Conservation (phyloP, 2,888 invertebrate genomes). For the Drosophila lacicola region DNA sequence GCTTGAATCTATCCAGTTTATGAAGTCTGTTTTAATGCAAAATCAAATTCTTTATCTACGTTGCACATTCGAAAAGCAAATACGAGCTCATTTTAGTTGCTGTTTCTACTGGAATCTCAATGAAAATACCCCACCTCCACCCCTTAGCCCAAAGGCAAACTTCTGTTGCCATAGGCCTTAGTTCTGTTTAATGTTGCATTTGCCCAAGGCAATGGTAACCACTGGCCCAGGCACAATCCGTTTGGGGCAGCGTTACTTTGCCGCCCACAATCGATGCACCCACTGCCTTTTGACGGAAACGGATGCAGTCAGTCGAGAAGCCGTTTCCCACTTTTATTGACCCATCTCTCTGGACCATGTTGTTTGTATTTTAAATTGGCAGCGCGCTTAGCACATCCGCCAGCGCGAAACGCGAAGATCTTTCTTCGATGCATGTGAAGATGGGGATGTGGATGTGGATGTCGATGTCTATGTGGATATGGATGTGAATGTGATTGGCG, state of each 20-base stretch:
- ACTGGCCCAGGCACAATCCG: constrained; percentile 17
- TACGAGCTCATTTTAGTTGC: too few species aligned
- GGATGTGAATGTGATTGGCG: constrained; percentile 21
- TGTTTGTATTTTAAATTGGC: constrained; percentile 81
- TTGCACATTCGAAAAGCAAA: too few species aligned
- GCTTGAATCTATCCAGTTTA: too few species aligned
- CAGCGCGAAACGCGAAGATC: constrained; percentile 31
- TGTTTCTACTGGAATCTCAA: too few species aligned
- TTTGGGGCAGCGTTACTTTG: not conserved
- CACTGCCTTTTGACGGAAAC: constrained; percentile 58
- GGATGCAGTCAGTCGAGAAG: constrained; percentile 72
- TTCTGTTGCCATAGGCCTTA: constrained; percentile 42
- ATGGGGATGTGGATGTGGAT: constrained; percentile 13
- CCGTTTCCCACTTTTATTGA: constrained; percentile 40
- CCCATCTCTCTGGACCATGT: constrained; percentile 58
- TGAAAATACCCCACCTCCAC: not conserved
- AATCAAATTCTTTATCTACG: too few species aligned
- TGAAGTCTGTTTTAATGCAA: too few species aligned
- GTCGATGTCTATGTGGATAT: constrained; percentile 12
- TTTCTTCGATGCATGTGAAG: constrained; percentile 17
- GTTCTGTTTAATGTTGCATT: constrained; percentile 50
- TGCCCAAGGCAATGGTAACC: constrained; percentile 66
- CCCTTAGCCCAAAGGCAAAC: not conserved
- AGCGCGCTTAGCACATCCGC: constrained; percentile 80
- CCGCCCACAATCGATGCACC: constrained; percentile 13